phyloP scores from a whole-genome alignment of 2,113 vertebrate species.

The Gracilinanus agilis region DNA sequence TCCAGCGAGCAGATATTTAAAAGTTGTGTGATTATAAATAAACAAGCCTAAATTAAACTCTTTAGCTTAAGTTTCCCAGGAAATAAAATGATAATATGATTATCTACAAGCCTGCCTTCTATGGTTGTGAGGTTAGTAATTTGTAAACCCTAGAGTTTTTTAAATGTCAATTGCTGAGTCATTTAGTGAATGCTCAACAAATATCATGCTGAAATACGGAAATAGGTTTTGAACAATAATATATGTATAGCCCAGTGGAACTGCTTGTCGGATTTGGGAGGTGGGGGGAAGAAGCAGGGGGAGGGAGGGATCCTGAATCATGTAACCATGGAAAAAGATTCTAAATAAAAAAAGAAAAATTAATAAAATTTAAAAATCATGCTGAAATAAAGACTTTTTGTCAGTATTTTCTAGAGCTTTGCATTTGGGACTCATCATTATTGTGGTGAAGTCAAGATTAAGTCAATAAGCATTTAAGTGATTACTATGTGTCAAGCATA shows the following conservation, averaged over 20 bases:
- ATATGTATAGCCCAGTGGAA: no score
- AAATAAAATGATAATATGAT: background rate
- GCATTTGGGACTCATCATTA: background rate
- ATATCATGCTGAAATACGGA: background rate
- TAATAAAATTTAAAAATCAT: background rate
- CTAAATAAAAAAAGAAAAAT: no score
- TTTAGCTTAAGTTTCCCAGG: background rate
- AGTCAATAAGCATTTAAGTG: background rate
- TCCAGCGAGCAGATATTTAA: background rate
- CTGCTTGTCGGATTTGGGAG: no score
- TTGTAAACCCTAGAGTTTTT: background rate
- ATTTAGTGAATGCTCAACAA: background rate
- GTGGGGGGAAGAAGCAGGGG: no score
- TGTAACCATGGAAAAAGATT: no score
- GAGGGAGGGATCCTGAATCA: no score
- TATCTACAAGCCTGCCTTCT: background rate
- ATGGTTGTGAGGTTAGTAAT: background rate
- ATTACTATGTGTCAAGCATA: background rate
- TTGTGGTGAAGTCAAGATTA: background rate
- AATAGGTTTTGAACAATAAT: no score
- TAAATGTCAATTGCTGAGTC: background rate
- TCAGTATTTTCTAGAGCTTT: background rate
- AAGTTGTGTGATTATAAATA: background rate
- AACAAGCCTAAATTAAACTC: background rate
- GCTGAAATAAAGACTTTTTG: background rate